Evolutionary conservation across 2,888 invertebrate genomes (phyloP).

Genomic region (Metellina segmentata): DNA sequence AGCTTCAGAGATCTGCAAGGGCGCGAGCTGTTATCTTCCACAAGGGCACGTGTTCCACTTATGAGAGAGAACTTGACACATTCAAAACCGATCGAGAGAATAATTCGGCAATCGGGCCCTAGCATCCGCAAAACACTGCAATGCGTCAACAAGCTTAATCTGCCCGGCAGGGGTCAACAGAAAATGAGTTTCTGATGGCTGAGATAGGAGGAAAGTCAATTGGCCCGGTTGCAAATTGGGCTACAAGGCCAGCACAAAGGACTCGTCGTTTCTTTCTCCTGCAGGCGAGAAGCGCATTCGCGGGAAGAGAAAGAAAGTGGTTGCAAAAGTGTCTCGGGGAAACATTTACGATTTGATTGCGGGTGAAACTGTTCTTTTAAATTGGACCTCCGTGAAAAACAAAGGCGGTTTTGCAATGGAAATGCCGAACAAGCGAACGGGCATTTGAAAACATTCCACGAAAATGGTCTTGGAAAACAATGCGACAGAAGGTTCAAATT

Average conservation of each 20-base stretch:
- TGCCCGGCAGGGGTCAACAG: not conserved
- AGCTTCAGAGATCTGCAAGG: too few species aligned
- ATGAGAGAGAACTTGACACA: not conserved
- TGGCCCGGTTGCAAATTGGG: constrained; percentile 13
- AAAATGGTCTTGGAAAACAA: too few species aligned
- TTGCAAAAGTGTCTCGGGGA: not conserved
- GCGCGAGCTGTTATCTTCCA: too few species aligned
- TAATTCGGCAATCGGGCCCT: not conserved
- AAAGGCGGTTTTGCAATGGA: too few species aligned
- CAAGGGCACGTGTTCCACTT: not conserved
- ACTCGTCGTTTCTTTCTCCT: not conserved
- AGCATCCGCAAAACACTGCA: not conserved
- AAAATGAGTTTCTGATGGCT: constrained; percentile 25
- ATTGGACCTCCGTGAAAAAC: too few species aligned
- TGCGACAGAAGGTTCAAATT: too few species aligned
- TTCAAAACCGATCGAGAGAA: not conserved
- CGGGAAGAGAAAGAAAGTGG: not conserved
- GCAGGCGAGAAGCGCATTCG: not conserved
- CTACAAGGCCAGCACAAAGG: not conserved
- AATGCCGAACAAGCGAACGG: too few species aligned
- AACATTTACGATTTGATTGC: not conserved
- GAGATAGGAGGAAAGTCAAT: not conserved
- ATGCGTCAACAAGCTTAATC: too few species aligned
- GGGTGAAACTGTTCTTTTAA: not conserved
- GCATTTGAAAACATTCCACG: too few species aligned